These are phyloP conservation scores for Drosophila pruinosa DNA, from an alignment of 1,140 invertebrate genomes.

Conservation along the genomic window DNA sequence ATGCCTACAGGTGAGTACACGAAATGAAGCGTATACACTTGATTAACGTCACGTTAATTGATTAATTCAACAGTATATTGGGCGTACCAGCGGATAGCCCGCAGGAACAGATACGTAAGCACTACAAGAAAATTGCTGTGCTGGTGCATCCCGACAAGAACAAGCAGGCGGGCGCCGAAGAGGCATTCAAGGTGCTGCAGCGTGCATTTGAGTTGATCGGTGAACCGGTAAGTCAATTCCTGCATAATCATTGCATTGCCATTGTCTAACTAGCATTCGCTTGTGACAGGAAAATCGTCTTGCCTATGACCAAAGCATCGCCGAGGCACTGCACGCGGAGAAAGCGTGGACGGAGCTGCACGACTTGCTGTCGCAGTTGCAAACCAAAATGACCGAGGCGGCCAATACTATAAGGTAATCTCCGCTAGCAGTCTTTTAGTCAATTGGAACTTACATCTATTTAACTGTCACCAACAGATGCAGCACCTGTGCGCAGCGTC, in stretches of 20 bases:
- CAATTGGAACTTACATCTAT: neutral
- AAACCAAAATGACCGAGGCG: constrained; percentile 96
- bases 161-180: constrained; percentile 95
- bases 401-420: constrained; percentile 93
- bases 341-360: constrained; percentile 93
- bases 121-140: constrained; percentile 96
- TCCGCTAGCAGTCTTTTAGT: no score
- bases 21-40: neutral
- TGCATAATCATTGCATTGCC: neutral
- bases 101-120: constrained; percentile 96
- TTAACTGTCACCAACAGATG: constrained; percentile 84
- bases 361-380: constrained; percentile 91
- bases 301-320: constrained; percentile 88
- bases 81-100: constrained; percentile 93
- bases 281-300: constrained; percentile 89
- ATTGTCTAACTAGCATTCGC: neutral
- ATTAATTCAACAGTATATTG: constrained; percentile 87
- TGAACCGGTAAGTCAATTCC: constrained; percentile 88
- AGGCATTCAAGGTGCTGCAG: constrained; percentile 97
- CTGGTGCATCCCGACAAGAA: constrained; percentile 98
- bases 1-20: constrained; percentile 93
- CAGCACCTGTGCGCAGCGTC: constrained; percentile 94
- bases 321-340: constrained; percentile 90
- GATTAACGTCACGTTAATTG: neutral
- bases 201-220: constrained; percentile 97